Evolutionary conservation across 2,113 vertebrate species (phyloP), one percentile per base, ranked within the genome.

Genomic region (Numida meleagris): DNA sequence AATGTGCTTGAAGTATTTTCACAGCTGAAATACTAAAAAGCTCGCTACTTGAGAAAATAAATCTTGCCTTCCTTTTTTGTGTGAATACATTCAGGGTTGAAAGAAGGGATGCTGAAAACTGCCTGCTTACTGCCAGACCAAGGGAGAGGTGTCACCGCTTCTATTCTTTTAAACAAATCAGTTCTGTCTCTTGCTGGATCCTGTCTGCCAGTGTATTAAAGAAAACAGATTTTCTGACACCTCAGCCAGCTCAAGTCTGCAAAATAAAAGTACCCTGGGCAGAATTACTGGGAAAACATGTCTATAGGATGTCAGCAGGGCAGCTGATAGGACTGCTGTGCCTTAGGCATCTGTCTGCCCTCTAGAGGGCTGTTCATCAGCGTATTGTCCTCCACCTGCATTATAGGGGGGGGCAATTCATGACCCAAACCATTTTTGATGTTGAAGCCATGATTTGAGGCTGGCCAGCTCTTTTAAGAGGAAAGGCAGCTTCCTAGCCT

Each of bases 361-460:
- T 0, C 3, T 34, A 29, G 2, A n/a, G 27, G 11, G 33, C 25
- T 50, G 38, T 10, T 55, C 25, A 12, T 57, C 33, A 29, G 45
- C 17, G 5, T 14, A 29, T 17, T 7, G 36, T 25, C 23, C 10
- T 43, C 20, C 0, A 0, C 12, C 29, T 74, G 65, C 4, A 0
- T 9, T 4, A 6, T 6, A 29, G 20, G 1, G n/a, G 1, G n/a
- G 13, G 33, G 63, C 68, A 45, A 43, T 53, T 50, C 7, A 4
- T 40, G 42, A 58, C 53, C 70, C 1, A 9, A 71, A 16, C 16
- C 9, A 0, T 65, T 80, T 76, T 59, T 1, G 0, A 3, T 13
- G 19, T 23, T 67, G 57, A 38, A 78, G 12, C 3, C 2, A 1
- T 45, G 71, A 10, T 48, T 67, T 90, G 71, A 40, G 62, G n/a